Percentiles rank a stretch among this genome's conserved stretches.
phyloP scores from a whole-genome alignment of 2,113 vertebrate genomes.

The Urocitellus parryii region DNA sequence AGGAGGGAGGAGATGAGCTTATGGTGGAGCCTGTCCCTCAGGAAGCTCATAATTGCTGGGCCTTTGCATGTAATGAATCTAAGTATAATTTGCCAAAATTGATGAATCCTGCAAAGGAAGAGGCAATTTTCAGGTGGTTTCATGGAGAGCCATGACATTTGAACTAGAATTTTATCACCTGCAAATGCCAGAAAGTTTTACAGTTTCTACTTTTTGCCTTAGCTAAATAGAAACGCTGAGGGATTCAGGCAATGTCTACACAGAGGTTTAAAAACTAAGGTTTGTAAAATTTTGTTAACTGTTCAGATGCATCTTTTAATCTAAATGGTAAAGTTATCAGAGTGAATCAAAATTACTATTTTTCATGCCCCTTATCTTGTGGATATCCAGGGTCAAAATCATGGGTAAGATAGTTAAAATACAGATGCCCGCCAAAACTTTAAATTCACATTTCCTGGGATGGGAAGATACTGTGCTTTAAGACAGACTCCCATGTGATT shows the following conservation, averaged over 20 bases:
- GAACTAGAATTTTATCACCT: conserved; percentile 8
- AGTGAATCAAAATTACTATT: conserved; percentile 13
- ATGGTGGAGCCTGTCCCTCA: neutral
- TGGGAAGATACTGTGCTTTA: neutral
- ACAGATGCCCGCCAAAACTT: neutral
- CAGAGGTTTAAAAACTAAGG: neutral
- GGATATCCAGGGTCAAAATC: neutral
- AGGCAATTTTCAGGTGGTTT: neutral
- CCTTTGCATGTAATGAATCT: neutral
- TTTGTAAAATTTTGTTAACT: conserved; percentile 28
- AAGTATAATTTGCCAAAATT: neutral
- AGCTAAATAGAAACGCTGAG: neutral
- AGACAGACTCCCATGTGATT: neutral
- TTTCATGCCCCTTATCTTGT: neutral
- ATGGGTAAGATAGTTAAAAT: neutral
- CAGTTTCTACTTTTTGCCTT: neutral
- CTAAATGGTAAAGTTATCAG: neutral
- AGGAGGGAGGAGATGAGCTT: neutral
- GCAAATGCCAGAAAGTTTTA: neutral
- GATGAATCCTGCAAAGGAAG: neutral
- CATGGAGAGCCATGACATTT: neutral
- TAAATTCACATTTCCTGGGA: neutral
- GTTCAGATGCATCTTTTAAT: conserved; percentile 15
- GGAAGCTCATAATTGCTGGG: neutral
- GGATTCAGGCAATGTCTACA: neutral